Conservation (phyloP, 2,888 invertebrate species). For the Zootermopsis nevadensis region DNA sequence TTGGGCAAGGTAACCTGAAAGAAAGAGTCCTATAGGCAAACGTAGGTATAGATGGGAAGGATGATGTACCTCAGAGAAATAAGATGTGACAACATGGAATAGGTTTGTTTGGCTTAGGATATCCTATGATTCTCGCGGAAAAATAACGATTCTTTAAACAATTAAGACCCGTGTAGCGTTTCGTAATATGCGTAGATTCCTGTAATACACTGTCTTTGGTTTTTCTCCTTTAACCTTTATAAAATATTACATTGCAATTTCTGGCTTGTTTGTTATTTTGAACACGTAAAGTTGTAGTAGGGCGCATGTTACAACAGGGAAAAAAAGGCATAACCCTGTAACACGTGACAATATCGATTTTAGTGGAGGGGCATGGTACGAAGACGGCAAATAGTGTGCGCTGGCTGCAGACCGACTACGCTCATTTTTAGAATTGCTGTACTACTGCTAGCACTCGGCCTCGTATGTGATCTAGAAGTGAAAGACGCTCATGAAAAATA, state of each 20-base stretch:
- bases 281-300: not conserved
- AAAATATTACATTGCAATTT: not conserved
- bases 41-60: too few species aligned
- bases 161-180: too few species aligned
- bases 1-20: too few species aligned
- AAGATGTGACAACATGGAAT: too few species aligned
- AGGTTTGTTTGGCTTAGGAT: too few species aligned
- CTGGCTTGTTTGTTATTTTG: not conserved
- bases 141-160: too few species aligned
- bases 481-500: not conserved
- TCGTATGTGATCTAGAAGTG: not conserved
- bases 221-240: not conserved
- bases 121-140: too few species aligned
- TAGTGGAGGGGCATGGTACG: constrained; percentile 21
- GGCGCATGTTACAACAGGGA: constrained; percentile 18
- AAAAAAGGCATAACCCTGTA: constrained; percentile 33
- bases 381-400: constrained; percentile 14
- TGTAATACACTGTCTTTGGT: too few species aligned
- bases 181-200: too few species aligned
- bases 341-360: constrained; percentile 35
- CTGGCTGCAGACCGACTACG: not conserved
- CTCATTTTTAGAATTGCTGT: not conserved
- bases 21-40: too few species aligned
- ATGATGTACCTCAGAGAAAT: too few species aligned
- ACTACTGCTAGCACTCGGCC: not conserved